Conservation (phyloP, 2,113 vertebrate genomes). For the Silurus glanis region DNA sequence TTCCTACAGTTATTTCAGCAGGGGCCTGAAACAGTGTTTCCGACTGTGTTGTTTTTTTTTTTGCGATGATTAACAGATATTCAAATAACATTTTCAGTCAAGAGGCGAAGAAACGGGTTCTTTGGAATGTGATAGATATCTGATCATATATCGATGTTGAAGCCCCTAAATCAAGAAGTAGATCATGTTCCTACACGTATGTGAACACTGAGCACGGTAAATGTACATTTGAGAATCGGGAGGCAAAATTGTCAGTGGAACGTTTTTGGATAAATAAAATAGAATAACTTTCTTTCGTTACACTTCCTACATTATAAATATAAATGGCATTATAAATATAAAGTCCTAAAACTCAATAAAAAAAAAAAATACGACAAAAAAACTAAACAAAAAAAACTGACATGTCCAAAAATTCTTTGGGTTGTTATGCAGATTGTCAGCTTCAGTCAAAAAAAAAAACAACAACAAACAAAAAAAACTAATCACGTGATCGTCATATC, state of each 20-base stretch:
- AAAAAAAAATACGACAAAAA: conserved; percentile 13
- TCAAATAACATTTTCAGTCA: too few species aligned
- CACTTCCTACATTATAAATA: conserved; percentile 48
- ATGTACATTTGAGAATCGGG: neutral
- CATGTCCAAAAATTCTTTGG: conserved; percentile 28
- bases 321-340: conserved; percentile 69
- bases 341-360: conserved; percentile 54
- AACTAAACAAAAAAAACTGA: too few species aligned
- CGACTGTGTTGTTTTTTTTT: too few species aligned
- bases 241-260: neutral
- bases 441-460: neutral
- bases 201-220: neutral
- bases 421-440: conserved; percentile 35
- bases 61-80: too few species aligned
- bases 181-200: conserved; percentile 27
- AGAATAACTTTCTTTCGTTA: conserved; percentile 57
- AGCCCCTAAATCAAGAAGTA: conserved; percentile 56
- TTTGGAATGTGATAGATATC: conserved; percentile 3
- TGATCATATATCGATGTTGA: conserved; percentile 40
- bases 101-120: too few species aligned
- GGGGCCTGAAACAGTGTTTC: neutral
- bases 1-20: neutral
- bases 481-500: neutral
- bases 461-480: neutral
- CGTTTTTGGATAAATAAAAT: conserved; percentile 40